These are phyloP conservation scores for Cephalopterus ornatus DNA, from an alignment of 2,113 vertebrate species.

Conservation along the genomic window DNA sequence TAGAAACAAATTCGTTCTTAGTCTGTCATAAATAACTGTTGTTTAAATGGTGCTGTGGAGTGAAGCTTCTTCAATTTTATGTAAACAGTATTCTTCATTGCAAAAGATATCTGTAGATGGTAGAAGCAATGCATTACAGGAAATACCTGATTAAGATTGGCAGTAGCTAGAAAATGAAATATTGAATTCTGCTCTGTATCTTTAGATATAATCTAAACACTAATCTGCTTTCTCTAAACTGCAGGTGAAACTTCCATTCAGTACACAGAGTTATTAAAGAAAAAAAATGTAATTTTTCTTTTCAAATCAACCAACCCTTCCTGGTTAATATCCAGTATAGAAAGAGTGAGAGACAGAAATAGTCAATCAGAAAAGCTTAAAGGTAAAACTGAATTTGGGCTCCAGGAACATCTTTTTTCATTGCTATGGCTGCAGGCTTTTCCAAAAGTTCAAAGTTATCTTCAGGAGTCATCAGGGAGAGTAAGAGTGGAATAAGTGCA, in stretches of 20 bases:
- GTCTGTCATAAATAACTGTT: background rate
- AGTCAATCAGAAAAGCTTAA: background rate
- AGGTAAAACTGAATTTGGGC: background rate
- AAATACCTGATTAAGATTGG: background rate
- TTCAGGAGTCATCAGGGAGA: background rate
- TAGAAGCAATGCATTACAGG: background rate
- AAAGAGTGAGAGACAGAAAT: background rate
- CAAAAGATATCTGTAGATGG: background rate
- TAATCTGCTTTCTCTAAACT: background rate
- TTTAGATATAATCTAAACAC: background rate
- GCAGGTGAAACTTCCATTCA: fast-evolving
- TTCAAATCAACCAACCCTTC: background rate
- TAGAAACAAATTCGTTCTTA: background rate
- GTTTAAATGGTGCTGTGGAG: background rate
- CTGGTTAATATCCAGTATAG: background rate
- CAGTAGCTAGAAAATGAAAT: background rate
- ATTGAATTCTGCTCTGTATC: background rate
- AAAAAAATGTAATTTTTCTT: background rate
- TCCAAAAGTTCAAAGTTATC: background rate
- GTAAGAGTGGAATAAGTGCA: background rate
- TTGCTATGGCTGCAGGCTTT: background rate
- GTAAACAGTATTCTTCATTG: background rate
- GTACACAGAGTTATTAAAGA: background rate
- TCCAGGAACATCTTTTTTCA: background rate
- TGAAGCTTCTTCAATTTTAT: background rate